Percentiles rank a stretch among this genome's conserved stretches.
Evolutionary conservation across 2,888 invertebrate genomes (phyloP).

Genomic region (Epiblema foenella): DNA sequence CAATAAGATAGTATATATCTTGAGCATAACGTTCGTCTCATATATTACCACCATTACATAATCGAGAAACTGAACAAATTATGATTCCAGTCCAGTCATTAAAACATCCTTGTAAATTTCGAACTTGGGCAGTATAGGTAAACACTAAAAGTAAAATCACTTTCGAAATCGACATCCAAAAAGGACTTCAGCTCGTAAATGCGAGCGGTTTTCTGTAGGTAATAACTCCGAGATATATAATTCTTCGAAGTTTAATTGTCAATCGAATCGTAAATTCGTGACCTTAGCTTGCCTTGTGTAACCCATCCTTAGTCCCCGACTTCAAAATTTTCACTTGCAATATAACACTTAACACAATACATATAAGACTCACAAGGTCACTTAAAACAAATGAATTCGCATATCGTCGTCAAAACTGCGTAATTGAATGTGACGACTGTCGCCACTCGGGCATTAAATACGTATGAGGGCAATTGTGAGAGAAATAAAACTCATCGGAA

Average conservation of each 20-base stretch:
- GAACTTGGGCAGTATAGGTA: conserved; percentile 50
- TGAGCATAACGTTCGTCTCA: background rate
- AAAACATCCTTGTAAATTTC: conserved; percentile 65
- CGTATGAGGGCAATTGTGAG: conserved; percentile 50
- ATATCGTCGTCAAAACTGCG: conserved; percentile 29
- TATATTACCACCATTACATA: conserved; percentile 18
- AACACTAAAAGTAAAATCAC: conserved; percentile 60
- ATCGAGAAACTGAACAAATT: conserved; percentile 48
- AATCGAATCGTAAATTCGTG: conserved; percentile 36
- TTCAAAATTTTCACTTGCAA: background rate
- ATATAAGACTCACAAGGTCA: conserved; percentile 8
- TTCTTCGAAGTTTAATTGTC: conserved; percentile 41
- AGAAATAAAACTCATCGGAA: conserved; percentile 54
- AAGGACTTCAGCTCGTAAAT: conserved; percentile 60
- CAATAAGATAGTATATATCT: background rate
- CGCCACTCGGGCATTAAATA: conserved; percentile 44
- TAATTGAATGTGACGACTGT: conserved; percentile 42
- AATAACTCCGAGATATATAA: conserved; percentile 56
- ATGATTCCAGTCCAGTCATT: conserved; percentile 59
- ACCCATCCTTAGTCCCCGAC: conserved; percentile 18
- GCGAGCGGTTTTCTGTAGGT: conserved; percentile 47
- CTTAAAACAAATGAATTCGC: conserved; percentile 28
- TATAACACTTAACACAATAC: conserved; percentile 10
- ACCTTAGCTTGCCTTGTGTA: conserved; percentile 34
- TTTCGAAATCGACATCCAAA: conserved; percentile 77